Conservation (phyloP, 2,113 vertebrate genomes). For the Ranitomeya imitator region DNA sequence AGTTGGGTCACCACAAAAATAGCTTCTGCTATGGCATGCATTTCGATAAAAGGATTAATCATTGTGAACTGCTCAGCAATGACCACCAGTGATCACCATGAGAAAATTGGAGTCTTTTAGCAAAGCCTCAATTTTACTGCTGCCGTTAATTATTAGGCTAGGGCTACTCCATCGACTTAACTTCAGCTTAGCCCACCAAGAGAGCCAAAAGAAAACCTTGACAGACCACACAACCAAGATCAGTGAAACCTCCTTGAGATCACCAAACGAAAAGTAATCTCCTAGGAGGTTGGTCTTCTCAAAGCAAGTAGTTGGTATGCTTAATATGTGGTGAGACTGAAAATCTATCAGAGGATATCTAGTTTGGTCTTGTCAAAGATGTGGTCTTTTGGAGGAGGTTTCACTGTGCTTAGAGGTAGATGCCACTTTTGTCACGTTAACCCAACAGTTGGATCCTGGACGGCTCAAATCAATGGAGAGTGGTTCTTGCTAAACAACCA, state of each 20-base stretch:
- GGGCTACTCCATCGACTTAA: not conserved
- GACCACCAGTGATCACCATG: not conserved
- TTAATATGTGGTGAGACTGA: too few species aligned
- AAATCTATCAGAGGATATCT: too few species aligned
- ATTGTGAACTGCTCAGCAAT: conserved; percentile 17
- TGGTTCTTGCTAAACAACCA: not conserved
- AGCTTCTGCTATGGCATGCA: not conserved
- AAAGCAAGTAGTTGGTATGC: too few species aligned
- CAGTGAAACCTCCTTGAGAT: too few species aligned
- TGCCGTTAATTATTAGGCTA: not conserved
- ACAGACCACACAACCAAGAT: not conserved
- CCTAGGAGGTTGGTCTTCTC: too few species aligned
- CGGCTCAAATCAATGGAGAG: not conserved
- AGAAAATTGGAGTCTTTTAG: not conserved
- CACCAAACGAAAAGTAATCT: too few species aligned
- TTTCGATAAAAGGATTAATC: not conserved
- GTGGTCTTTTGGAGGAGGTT: too few species aligned
- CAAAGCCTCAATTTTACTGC: not conserved
- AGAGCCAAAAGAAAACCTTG: not conserved
- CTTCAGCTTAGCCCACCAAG: not conserved
- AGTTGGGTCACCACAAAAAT: not conserved
- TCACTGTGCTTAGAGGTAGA: not conserved
- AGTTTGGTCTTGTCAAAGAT: too few species aligned
- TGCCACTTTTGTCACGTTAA: not conserved
- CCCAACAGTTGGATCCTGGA: not conserved